These are phyloP conservation scores for Hermetia illucens DNA, from an alignment of 1,140 invertebrate genomes.

Conservation along the genomic window DNA sequence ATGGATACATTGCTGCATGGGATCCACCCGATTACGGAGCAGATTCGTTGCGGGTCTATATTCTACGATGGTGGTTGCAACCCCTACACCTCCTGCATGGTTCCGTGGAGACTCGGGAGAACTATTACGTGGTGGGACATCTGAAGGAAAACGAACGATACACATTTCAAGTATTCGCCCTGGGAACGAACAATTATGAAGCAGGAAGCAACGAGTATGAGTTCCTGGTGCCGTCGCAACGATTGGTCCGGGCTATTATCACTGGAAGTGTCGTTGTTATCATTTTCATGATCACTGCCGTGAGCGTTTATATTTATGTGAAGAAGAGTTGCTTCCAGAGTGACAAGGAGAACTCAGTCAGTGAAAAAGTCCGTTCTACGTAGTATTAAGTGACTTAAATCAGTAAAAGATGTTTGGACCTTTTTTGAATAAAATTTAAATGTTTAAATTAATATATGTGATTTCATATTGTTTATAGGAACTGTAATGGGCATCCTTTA, in stretches of 20 bases:
- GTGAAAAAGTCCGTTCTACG: too few relatives aligned
- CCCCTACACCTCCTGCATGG: conserved; percentile 40
- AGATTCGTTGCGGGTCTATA: conserved; percentile 40
- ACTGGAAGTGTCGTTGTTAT: conserved; percentile 46
- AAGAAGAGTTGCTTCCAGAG: conserved; percentile 26
- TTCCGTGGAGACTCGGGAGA: conserved; percentile 44
- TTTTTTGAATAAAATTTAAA: too few relatives aligned
- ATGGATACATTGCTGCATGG: conserved; percentile 61
- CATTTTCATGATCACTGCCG: conserved; percentile 37
- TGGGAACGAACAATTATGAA: conserved; percentile 38
- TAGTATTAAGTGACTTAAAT: too few relatives aligned
- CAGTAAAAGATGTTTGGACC: too few relatives aligned
- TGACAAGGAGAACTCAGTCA: too few relatives aligned
- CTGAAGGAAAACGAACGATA: conserved; percentile 50
- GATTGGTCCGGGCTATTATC: conserved; percentile 42
- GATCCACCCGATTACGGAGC: conserved; percentile 44
- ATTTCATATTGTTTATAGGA: too few relatives aligned
- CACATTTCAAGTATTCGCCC: conserved; percentile 47
- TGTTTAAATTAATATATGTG: too few relatives aligned
- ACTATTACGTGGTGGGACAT: conserved; percentile 43
- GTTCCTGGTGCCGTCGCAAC: conserved; percentile 44
- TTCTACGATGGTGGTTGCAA: conserved; percentile 44
- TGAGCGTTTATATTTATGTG: conserved; percentile 42
- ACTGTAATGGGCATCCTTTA: too few relatives aligned
- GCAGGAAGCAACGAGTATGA: conserved; percentile 38